A percentile compares a stretch with the other conserved stretches of the same genome.
Conservation (phyloP, 2,888 invertebrate genomes). For the Lasioglossum lativentre region DNA sequence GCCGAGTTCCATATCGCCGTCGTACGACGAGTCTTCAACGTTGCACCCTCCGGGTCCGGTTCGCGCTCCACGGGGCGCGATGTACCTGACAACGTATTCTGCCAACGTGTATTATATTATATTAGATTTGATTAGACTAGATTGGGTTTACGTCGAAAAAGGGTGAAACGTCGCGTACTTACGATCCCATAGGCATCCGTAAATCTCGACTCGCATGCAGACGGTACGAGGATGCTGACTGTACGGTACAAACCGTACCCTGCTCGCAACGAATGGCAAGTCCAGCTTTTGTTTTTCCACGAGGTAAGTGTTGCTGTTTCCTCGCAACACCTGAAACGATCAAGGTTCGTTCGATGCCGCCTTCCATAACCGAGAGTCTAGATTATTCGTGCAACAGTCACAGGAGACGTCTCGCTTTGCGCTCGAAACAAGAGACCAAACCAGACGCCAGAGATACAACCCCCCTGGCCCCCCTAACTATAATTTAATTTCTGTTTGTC, state of each 20-base stretch:
- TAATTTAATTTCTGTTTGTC: not conserved
- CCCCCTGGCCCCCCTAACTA: not conserved
- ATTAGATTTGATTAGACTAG: not conserved
- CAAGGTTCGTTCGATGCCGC: not conserved
- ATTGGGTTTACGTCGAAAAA: not conserved
- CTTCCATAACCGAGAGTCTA: not conserved
- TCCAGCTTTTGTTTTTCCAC: slow-evolving; percentile 90
- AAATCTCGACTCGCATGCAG: slow-evolving; percentile 96
- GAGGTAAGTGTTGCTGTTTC: slow-evolving; percentile 92
- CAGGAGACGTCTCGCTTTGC: slow-evolving; percentile 35
- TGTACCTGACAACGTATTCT: slow-evolving; percentile 90
- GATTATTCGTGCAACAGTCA: not conserved
- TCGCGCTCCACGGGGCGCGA: slow-evolving; percentile 88
- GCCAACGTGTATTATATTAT: slow-evolving; percentile 64
- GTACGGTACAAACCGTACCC: slow-evolving; percentile 95
- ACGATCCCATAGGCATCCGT: slow-evolving; percentile 93
- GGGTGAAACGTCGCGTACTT: slow-evolving; percentile 79
- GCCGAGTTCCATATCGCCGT: slow-evolving; percentile 86
- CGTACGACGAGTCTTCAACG: slow-evolving; percentile 92
- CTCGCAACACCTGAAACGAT: slow-evolving; percentile 89
- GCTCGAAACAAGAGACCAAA: slow-evolving; percentile 9
- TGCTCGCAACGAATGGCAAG: slow-evolving; percentile 93
- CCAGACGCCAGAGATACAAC: not conserved
- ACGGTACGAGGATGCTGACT: slow-evolving; percentile 94
- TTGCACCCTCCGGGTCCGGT: slow-evolving; percentile 87